A percentile compares a stretch with the other conserved stretches of the same genome.
These are phyloP conservation scores for Epizoanthus scotinus DNA, from an alignment of 92 coral and sea anemone genomes.

Conservation along the genomic window DNA sequence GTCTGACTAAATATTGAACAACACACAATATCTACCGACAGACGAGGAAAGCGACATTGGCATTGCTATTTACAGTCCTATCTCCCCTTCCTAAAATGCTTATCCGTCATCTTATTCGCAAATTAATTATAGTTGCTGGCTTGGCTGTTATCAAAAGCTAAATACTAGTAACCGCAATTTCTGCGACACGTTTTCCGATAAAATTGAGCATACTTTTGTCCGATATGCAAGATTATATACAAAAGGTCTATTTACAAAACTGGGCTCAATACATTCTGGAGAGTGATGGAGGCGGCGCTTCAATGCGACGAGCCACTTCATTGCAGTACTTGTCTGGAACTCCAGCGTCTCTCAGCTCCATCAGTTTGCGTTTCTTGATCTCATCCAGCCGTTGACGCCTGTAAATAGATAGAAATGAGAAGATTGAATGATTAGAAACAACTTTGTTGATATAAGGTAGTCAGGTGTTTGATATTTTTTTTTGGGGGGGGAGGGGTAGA, in stretches of 20 bases:
- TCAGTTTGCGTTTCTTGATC: slow-evolving; percentile 86
- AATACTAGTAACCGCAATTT: not conserved
- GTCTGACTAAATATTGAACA: too few relatives aligned
- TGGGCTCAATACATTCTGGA: slow-evolving; percentile 61
- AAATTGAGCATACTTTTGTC: not conserved
- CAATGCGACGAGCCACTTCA: slow-evolving; percentile 98
- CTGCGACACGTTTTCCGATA: not conserved
- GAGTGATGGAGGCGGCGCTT: slow-evolving; percentile 91
- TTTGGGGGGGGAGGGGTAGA: not conserved
- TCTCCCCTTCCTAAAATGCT: not conserved
- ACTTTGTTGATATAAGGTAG: not conserved
- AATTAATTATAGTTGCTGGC: not conserved
- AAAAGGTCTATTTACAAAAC: not conserved
- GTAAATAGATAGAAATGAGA: slow-evolving; percentile 20
- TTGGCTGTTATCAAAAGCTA: not conserved
- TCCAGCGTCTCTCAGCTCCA: slow-evolving; percentile 85
- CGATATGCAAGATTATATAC: not conserved
- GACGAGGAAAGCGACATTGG: not conserved
- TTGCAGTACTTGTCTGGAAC: slow-evolving; percentile 99
- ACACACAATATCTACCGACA: too few relatives aligned
- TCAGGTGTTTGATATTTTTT: too few relatives aligned
- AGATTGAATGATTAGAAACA: not conserved
- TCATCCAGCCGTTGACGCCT: slow-evolving; percentile 95
- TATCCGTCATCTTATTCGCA: not conserved
- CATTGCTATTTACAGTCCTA: slow-evolving; percentile 13